phyloP scores from a whole-genome alignment of 2,797 vertebrate genomes.

The Manis crassicaudata region DNA sequence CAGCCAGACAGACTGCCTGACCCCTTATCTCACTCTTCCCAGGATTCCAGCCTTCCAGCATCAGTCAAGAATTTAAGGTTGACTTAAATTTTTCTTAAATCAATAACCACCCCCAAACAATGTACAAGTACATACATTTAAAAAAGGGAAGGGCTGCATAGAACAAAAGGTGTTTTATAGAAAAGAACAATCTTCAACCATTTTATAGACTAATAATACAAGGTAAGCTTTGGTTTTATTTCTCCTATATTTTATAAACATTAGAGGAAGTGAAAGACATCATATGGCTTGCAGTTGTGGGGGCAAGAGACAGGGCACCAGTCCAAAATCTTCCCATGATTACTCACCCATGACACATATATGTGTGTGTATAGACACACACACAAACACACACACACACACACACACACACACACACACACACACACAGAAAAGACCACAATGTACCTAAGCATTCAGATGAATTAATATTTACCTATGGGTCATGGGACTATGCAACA shows the following conservation, averaged over 20 bases:
- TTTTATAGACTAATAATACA: neutral
- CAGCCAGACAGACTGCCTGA: neutral
- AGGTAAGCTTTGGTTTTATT: constrained; percentile 35
- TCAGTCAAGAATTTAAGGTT: neutral
- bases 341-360: neutral
- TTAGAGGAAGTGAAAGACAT: neutral
- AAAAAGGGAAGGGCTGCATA: neutral
- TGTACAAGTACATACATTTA: neutral
- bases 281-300: neutral
- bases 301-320: neutral
- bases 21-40: neutral
- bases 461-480: neutral
- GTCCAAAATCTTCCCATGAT: neutral
- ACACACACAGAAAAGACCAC: neutral
- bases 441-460: neutral
- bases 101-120: neutral
- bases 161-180: neutral
- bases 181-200: neutral
- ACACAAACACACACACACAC: neutral
- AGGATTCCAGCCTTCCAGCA: neutral
- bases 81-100: neutral
- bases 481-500: neutral
- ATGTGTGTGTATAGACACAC: neutral
- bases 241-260: neutral
- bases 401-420: too few species aligned